These are phyloP conservation scores for Hipposideros armiger DNA, from an alignment of 2,113 vertebrate species.

Conservation along the genomic window DNA sequence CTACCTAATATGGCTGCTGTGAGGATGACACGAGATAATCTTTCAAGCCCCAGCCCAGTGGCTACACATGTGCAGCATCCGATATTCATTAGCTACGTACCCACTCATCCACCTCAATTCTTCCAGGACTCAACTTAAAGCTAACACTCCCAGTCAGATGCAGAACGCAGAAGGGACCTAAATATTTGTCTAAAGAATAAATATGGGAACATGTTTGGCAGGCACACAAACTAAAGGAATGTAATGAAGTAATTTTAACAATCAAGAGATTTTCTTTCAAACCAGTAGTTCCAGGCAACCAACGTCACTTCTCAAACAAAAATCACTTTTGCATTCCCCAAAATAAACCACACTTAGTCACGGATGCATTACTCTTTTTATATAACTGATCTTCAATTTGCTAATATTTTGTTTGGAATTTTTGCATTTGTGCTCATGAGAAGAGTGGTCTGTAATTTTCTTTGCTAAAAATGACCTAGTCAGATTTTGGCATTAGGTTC, in stretches of 20 bases:
- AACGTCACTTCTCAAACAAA: background rate
- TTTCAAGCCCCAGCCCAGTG: background rate
- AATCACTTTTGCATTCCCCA: background rate
- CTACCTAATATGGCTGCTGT: background rate
- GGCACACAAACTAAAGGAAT: background rate
- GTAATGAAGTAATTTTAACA: background rate
- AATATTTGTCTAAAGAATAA: background rate
- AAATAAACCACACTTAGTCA: background rate
- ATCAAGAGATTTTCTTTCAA: constrained; percentile 20
- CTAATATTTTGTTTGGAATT: background rate
- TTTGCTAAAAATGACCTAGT: background rate
- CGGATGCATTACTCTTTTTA: background rate
- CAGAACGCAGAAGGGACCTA: background rate
- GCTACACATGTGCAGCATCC: background rate
- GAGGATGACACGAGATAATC: background rate
- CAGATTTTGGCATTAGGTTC: background rate
- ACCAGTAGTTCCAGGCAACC: background rate
- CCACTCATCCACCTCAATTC: background rate
- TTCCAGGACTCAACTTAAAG: background rate
- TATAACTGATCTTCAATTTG: background rate
- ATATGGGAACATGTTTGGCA: background rate
- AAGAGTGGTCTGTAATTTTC: background rate
- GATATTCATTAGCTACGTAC: background rate
- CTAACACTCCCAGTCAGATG: background rate
- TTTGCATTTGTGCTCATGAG: background rate